Conservation (phyloP, 1,140 invertebrate genomes). For the Drosophila virilis region DNA sequence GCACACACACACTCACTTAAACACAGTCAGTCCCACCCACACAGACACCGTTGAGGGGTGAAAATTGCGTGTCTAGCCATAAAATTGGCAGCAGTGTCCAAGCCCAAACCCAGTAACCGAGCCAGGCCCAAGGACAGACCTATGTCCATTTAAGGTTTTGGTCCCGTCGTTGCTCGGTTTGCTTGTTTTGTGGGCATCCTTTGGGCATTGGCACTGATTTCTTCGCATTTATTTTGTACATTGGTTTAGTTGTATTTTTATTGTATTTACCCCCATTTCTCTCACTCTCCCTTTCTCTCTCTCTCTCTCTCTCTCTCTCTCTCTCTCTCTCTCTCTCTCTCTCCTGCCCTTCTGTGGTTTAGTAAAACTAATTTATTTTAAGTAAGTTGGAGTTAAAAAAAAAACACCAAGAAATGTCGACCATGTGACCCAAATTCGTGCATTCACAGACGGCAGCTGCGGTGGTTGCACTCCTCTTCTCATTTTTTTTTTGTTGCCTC, state of each 20-base stretch:
- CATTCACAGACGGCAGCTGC: slow-evolving; percentile 41
- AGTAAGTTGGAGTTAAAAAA: slow-evolving; percentile 59
- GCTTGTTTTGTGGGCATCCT: slow-evolving; percentile 63
- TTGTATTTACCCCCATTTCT: background rate
- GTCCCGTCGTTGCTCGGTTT: slow-evolving; percentile 21
- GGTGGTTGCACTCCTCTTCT: slow-evolving; percentile 40
- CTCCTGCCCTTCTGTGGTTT: slow-evolving; percentile 58
- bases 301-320: background rate
- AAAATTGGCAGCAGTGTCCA: slow-evolving; percentile 60
- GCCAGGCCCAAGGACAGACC: slow-evolving; percentile 57
- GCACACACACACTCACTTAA: slow-evolving; percentile 37
- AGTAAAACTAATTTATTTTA: slow-evolving; percentile 78
- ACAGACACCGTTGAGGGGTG: slow-evolving; percentile 40
- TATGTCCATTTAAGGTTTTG: slow-evolving; percentile 56
- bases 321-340: background rate
- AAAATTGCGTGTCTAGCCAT: slow-evolving; percentile 78
- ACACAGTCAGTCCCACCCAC: slow-evolving; percentile 27
- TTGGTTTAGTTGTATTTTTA: slow-evolving; percentile 54
- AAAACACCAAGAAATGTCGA: slow-evolving; percentile 47
- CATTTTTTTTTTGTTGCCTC: slow-evolving; percentile 43
- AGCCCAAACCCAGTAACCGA: background rate
- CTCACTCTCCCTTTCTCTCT: background rate
- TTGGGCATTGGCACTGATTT: slow-evolving; percentile 78
- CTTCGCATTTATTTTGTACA: slow-evolving; percentile 74
- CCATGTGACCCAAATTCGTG: slow-evolving; percentile 74